Base-by-base conservation (phyloP, 2,113 vertebrate species). In the Cathartes aura region DNA sequence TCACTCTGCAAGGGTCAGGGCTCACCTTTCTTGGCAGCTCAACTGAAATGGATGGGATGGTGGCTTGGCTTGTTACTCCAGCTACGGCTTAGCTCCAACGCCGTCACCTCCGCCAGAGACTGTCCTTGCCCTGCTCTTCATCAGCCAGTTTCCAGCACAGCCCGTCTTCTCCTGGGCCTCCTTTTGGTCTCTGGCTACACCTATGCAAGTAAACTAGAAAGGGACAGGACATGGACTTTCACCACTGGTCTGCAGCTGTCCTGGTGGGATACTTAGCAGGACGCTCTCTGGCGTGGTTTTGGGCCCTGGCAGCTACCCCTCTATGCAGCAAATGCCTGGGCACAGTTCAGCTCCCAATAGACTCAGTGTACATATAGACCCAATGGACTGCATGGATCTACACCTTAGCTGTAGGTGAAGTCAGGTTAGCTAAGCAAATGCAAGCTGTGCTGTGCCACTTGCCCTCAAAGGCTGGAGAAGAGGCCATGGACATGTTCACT, bases 21-120 rank as follows among this genome's bases (percentile, higher is more conserved):
- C 55, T 96, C n/a, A 27, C 8, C 6, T 75, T 36, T 50, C 42
- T 24, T 5, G 5, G 29, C 36, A 74, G 29, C 24, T 82, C 50
- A 90, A 8, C 27, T 29, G 29, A 27, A 43, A n/a, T 15, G 23
- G 15, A 9, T 3, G 20, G 42, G 21, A 30, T 3, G 2, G 15
- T 62, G 55, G 11, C n/a, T 73, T 76, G 32, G 15, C 29, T 79
- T 90, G 62, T 75, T 56, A 21, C 11, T 94, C 8, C 88, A 83
- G 19, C 22, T 76, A 3, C 0, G 0, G 58, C 32, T 83, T n/a
- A 42, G 12, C 18, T 58, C 29, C 42, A 23, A 27, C 0, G 2
- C 16, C 6, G 2, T 53, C 53, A 29, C 24, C 15, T 90, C 40
- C 17, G 16, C 19, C 38, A 47, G 32, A 83, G 6, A 20, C 22